A percentile compares a stretch with the other conserved stretches of the same genome.
Conservation (phyloP, 2,113 vertebrate species). For the Ictalurus punctatus region DNA sequence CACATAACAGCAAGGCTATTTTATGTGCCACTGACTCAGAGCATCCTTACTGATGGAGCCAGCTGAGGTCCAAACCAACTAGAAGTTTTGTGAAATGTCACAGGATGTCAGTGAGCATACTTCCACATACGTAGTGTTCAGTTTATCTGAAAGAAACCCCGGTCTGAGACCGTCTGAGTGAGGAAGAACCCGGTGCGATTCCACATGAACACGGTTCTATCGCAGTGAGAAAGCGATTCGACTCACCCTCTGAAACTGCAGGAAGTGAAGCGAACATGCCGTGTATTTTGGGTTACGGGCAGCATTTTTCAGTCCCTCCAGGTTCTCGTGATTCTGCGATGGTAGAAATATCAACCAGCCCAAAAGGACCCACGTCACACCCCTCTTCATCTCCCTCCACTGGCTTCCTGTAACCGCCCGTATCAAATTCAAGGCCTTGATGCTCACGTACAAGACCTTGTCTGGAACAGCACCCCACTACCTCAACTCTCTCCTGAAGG, state of each 20-base stretch:
- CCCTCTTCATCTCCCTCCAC: no score
- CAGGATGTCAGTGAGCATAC: not conserved
- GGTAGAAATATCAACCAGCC: no score
- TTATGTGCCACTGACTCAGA: conserved; percentile 18
- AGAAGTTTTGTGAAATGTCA: not conserved
- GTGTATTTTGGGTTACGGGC: no score
- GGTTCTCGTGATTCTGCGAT: no score
- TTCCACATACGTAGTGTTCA: not conserved
- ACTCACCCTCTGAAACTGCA: not conserved
- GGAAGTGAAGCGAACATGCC: no score
- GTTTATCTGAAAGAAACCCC: not conserved
- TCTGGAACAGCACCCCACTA: no score
- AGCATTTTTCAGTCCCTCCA: no score
- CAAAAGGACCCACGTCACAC: no score
- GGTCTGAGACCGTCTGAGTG: not conserved
- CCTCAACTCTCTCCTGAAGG: no score
- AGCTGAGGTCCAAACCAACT: not conserved
- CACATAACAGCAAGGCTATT: not conserved
- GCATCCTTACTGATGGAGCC: not conserved
- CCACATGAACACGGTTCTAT: not conserved
- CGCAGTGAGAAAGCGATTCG: not conserved
- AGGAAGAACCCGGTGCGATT: not conserved
- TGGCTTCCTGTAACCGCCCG: no score
- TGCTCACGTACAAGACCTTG: no score
- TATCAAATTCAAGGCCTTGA: no score